A percentile compares a stretch with the other conserved stretches of the same genome.
These are phyloP conservation scores for Brevimyrus niger DNA, from an alignment of 2,113 vertebrate species.

Conservation along the genomic window DNA sequence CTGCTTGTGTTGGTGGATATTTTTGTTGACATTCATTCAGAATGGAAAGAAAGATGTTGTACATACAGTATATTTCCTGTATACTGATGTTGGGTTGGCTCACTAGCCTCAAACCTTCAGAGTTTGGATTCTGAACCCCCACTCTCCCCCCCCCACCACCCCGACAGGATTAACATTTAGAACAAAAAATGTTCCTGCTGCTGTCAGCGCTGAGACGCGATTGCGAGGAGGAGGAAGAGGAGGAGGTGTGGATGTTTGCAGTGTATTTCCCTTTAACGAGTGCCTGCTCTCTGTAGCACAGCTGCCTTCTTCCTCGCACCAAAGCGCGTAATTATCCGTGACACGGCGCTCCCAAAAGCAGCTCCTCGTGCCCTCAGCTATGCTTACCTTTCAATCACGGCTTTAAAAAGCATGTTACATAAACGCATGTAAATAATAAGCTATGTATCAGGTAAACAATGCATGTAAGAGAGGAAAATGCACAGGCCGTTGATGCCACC, in stretches of 20 bases:
- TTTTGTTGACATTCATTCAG: neutral
- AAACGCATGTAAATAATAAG: neutral
- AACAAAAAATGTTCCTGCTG: neutral
- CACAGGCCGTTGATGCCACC: neutral
- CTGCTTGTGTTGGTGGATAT: neutral
- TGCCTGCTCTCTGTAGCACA: neutral
- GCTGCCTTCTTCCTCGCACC: neutral
- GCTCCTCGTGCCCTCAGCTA: neutral
- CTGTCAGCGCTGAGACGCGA: neutral
- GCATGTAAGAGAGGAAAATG: neutral
- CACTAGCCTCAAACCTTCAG: neutral
- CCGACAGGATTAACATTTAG: neutral
- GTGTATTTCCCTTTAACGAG: neutral
- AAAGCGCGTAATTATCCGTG: neutral
- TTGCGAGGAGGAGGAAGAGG: neutral
- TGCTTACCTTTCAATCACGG: neutral
- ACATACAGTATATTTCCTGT: neutral
- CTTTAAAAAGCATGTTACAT: neutral
- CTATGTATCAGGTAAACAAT: neutral
- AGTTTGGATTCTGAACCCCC: neutral
- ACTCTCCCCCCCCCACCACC: neutral
- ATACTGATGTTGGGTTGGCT: neutral
- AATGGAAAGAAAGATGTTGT: neutral
- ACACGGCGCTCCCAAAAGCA: neutral
- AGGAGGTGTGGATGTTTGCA: neutral